Evolutionary conservation across 2,113 vertebrate genomes (phyloP).

Genomic region (Clarias magur): DNA sequence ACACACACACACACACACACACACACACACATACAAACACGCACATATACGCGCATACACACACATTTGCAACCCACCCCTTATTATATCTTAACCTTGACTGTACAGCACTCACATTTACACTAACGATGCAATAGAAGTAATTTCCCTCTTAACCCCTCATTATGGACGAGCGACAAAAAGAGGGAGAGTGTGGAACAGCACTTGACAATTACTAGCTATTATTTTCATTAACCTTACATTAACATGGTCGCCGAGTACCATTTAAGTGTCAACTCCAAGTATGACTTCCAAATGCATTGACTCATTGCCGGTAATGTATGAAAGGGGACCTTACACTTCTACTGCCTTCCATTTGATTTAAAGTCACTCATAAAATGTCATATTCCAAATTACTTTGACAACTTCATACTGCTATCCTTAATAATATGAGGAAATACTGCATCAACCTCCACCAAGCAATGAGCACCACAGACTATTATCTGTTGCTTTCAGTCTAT

Average conservation of each 20-base stretch:
- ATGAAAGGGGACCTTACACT: neutral
- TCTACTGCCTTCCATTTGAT: neutral
- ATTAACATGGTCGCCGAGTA: constrained; percentile 5
- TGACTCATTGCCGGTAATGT: neutral
- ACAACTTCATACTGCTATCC: neutral
- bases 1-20: too few relatives aligned
- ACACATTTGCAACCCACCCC: neutral
- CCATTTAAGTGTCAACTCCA: neutral
- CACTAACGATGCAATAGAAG: constrained; percentile 8
- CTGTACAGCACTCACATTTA: constrained; percentile 16
- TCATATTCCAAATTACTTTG: neutral
- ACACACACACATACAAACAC: neutral
- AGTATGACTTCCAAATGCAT: neutral
- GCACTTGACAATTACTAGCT: constrained; percentile 33
- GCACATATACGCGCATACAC: neutral
- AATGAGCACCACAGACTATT: neutral
- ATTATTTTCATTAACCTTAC: constrained; percentile 29
- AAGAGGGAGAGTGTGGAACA: constrained; percentile 23
- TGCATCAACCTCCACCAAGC: neutral
- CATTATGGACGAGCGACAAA: constrained; percentile 38
- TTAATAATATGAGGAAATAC: neutral
- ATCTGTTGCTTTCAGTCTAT: neutral
- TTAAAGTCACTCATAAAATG: neutral
- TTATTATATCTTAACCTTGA: neutral
- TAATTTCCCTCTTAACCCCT: constrained; percentile 26